phyloP scores from a whole-genome alignment of 2,888 invertebrate genomes.

The Biston betularia region DNA sequence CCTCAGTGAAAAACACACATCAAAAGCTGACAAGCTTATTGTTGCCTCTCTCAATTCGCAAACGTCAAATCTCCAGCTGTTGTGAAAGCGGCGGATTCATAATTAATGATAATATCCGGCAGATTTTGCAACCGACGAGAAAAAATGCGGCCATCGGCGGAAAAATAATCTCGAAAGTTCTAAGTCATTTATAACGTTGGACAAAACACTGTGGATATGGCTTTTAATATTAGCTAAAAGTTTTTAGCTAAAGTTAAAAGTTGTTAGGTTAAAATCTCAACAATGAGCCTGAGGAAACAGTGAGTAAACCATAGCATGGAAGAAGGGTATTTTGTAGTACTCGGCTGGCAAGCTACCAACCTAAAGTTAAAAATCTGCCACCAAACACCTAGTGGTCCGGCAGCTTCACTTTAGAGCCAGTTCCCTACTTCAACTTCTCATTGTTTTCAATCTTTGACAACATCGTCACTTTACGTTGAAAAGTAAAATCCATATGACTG shows the following conservation, averaged over 20 bases:
- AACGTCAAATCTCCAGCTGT: constrained; percentile 62
- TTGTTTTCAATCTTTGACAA: too few species aligned
- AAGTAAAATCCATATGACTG: too few species aligned
- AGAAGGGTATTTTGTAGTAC: too few species aligned
- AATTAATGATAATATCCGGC: constrained; percentile 85
- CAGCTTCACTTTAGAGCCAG: too few species aligned
- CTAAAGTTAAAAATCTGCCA: too few species aligned
- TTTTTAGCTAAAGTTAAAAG: too few species aligned
- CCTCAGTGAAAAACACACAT: neutral
- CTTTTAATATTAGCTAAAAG: constrained; percentile 27
- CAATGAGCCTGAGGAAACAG: too few species aligned
- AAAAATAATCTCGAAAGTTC: constrained; percentile 74
- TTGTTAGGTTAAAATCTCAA: neutral
- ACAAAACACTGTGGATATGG: constrained; percentile 50
- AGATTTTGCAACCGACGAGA: constrained; percentile 75
- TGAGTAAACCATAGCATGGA: too few species aligned
- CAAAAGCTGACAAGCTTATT: constrained; percentile 36
- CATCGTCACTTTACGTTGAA: too few species aligned
- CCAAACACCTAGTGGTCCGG: too few species aligned
- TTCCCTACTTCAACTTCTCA: too few species aligned
- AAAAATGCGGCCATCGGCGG: constrained; percentile 68
- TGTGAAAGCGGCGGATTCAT: constrained; percentile 71
- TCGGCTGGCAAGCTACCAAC: too few species aligned
- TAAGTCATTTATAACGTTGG: constrained; percentile 73
- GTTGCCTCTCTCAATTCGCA: constrained; percentile 65